A percentile compares a stretch with the other conserved stretches of the same genome.
Conservation (phyloP, 92 coral and sea anemone species). For the Parazoanthus darwini region DNA sequence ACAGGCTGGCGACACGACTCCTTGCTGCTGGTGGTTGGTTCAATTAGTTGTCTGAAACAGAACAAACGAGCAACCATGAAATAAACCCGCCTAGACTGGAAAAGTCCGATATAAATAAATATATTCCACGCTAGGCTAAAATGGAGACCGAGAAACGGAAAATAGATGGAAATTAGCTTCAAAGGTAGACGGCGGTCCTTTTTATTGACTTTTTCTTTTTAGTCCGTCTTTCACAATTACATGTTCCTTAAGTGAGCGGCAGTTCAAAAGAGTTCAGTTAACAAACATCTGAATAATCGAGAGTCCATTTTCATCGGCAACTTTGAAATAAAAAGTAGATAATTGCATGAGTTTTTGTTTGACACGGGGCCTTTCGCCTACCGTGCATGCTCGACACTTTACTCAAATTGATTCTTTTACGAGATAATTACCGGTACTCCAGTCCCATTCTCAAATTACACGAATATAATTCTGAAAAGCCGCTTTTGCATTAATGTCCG, state of each 20-base stretch:
- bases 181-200: background rate
- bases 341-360: conserved; percentile 13
- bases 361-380: conserved; percentile 18
- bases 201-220: conserved; percentile 14
- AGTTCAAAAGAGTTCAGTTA: conserved; percentile 1
- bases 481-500: conserved; percentile 40
- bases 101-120: background rate
- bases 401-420: conserved; percentile 19
- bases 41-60: background rate
- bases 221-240: background rate
- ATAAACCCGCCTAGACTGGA: background rate
- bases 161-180: background rate
- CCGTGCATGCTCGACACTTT: conserved; percentile 14
- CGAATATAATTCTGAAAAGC: conserved; percentile 6
- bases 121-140: background rate
- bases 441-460: conserved; percentile 30
- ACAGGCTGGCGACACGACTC: background rate
- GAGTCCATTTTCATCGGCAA: conserved; percentile 33
- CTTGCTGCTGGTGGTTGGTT: background rate
- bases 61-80: background rate
- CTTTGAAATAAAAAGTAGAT: conserved; percentile 22
- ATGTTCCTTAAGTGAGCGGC: conserved; percentile 24
- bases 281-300: conserved; percentile 18
- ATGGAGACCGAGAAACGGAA: conserved; percentile 3
- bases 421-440: conserved; percentile 19